Percentiles rank a stretch among this genome's conserved stretches.
Evolutionary conservation across 2,888 invertebrate species (phyloP).

Genomic region (Stramonita haemastoma): DNA sequence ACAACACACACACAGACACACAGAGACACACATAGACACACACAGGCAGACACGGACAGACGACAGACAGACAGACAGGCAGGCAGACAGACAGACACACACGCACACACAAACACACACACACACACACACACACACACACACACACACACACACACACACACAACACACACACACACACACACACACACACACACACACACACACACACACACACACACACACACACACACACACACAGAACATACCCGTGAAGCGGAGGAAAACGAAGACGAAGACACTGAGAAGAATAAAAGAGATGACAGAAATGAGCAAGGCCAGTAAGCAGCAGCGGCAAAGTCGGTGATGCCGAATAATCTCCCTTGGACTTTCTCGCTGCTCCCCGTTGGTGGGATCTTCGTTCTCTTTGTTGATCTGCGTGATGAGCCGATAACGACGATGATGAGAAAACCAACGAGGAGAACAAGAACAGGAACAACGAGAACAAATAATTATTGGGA

Average conservation of each 20-base stretch:
- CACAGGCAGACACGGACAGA: neutral
- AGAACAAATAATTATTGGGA: neutral
- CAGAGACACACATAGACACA: slow-evolving; percentile 12
- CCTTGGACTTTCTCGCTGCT: slow-evolving; percentile 23
- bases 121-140: neutral
- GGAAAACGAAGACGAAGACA: slow-evolving; percentile 30
- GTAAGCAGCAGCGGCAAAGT: slow-evolving; percentile 35
- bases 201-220: neutral
- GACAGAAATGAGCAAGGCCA: slow-evolving; percentile 24
- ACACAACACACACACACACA: neutral
- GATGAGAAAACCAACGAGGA: neutral
- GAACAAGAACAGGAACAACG: neutral
- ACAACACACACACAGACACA: neutral
- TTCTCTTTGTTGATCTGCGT: slow-evolving; percentile 24
- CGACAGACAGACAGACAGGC: neutral
- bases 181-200: neutral
- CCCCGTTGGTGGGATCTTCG: slow-evolving; percentile 5
- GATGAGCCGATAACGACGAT: neutral
- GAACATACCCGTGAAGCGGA: slow-evolving; percentile 15
- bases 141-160: neutral
- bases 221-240: neutral
- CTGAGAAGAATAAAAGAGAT: slow-evolving; percentile 6
- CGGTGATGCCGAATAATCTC: slow-evolving; percentile 28
- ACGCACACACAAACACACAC: neutral
- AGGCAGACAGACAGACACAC: neutral